These are phyloP conservation scores for Coenonympha glycerion DNA, from an alignment of 2,888 invertebrate species.

Conservation along the genomic window DNA sequence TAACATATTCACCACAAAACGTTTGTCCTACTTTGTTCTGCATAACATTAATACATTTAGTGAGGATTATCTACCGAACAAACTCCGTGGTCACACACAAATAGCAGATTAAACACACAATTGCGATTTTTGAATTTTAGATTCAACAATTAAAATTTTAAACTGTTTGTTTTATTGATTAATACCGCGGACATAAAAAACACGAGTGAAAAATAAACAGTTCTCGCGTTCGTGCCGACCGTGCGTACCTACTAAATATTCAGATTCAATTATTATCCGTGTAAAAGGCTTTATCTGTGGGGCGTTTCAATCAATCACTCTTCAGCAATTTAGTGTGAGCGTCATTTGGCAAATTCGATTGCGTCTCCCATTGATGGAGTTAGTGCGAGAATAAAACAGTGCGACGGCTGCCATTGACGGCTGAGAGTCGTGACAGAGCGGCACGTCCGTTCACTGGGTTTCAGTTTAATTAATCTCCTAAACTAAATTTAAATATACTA, in stretches of 20 bases:
- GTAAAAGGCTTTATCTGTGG: conserved; percentile 53
- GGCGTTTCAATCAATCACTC: conserved; percentile 67
- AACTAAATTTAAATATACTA: conserved; percentile 66
- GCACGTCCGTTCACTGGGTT: conserved; percentile 41
- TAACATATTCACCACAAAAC: no score
- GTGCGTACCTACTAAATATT: conserved; percentile 45
- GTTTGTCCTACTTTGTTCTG: neutral
- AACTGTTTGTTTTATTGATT: conserved; percentile 3
- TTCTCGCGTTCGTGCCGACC: conserved; percentile 12
- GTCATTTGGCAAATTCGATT: conserved; percentile 71
- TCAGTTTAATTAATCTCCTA: conserved; percentile 65
- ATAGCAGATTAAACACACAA: neutral
- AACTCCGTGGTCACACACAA: neutral
- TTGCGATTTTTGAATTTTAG: neutral
- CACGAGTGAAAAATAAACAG: conserved; percentile 3
- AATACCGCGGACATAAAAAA: neutral
- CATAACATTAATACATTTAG: no score
- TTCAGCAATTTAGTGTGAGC: conserved; percentile 65
- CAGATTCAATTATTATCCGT: conserved; percentile 54
- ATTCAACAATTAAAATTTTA: neutral
- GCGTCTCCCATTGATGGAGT: conserved; percentile 56
- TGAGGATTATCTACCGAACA: no score
- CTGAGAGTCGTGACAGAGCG: conserved; percentile 60
- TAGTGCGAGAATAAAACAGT: conserved; percentile 63
- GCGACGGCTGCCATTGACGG: conserved; percentile 62